These are phyloP conservation scores for Sitophilus oryzae DNA, from an alignment of 1,140 invertebrate genomes.

Conservation along the genomic window DNA sequence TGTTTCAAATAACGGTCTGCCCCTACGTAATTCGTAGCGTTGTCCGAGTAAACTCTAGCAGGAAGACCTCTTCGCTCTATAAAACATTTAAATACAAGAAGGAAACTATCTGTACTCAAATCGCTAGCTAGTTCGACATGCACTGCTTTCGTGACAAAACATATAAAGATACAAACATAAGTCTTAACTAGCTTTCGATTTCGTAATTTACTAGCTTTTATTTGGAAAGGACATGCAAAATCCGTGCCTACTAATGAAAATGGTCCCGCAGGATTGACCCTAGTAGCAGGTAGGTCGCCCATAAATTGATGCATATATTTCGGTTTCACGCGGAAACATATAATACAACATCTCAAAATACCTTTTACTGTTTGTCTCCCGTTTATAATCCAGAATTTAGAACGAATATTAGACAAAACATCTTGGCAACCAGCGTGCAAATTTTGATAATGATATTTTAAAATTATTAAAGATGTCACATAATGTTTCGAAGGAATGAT, in stretches of 20 bases:
- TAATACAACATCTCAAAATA: conserved; percentile 33
- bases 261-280: conserved; percentile 24
- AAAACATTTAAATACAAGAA: conserved; percentile 40
- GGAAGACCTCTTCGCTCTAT: conserved; percentile 37
- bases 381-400: conserved; percentile 27
- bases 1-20: background rate
- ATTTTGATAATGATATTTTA: no score
- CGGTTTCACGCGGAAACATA: conserved; percentile 28
- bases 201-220: conserved; percentile 16
- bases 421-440: conserved; percentile 22
- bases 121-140: conserved; percentile 43
- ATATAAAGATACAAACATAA: conserved; percentile 41
- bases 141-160: conserved; percentile 39
- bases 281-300: conserved; percentile 29
- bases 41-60: conserved; percentile 15
- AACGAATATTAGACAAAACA: background rate
- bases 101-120: conserved; percentile 39
- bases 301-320: conserved; percentile 29
- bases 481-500: conserved; percentile 25
- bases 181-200: conserved; percentile 27
- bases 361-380: conserved; percentile 24
- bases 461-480: conserved; percentile 27
- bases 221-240: conserved; percentile 38
- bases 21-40: conserved; percentile 26
- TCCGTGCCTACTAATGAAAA: conserved; percentile 25